Evolutionary conservation across 2,888 invertebrate genomes (phyloP), one percentile per base, ranked within the genome.

Genomic region (Portevinia maculata): DNA sequence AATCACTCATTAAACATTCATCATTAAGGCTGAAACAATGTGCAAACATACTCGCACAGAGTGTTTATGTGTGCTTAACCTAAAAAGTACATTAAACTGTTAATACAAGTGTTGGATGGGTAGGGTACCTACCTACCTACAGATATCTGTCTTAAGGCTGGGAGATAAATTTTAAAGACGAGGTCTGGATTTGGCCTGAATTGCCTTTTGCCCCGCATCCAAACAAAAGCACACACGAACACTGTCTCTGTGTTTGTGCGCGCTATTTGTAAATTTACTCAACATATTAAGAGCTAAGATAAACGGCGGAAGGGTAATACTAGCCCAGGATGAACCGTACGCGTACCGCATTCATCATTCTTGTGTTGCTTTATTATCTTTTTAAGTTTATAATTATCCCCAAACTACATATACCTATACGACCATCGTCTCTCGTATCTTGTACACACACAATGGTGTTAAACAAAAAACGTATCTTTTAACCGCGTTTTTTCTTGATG

Each of bases 21-120:
- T 79, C 79, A 79, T 60, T 79, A 60, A 60, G 65, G 65, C 73
- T 67, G 57, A 79, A 79, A 79, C 79, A 79, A 79, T 79, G 44
- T 67, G 73, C 73, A 73, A 79, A 79, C 79, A 79, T 39, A 41
- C 76, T 70, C 52, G 37, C 46, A 48, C 75, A 52, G 50, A 64
- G 50, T 53, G 17, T 48, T 24, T 28, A 44, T 73, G 71, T 79
- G 65, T 79, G 48, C 73, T 79, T 79, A 79, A 73, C 79, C 79
- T 39, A 73, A 79, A 78, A 74, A 57, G 55, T 48, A 76, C 53
- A 70, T 53, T 62, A 24, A 76, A 62, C 9, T n/a, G n/a, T n/a
- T n/a, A n/a, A n/a, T n/a, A n/a, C n/a, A n/a, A n/a, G n/a, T n/a
- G n/a, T n/a, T n/a, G n/a, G n/a, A n/a, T 44, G 17, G 19, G 17